Percentiles rank a stretch among this genome's conserved stretches.
phyloP scores from a whole-genome alignment of 2,888 invertebrate species.

The Caenorhabditis parvicauda region DNA sequence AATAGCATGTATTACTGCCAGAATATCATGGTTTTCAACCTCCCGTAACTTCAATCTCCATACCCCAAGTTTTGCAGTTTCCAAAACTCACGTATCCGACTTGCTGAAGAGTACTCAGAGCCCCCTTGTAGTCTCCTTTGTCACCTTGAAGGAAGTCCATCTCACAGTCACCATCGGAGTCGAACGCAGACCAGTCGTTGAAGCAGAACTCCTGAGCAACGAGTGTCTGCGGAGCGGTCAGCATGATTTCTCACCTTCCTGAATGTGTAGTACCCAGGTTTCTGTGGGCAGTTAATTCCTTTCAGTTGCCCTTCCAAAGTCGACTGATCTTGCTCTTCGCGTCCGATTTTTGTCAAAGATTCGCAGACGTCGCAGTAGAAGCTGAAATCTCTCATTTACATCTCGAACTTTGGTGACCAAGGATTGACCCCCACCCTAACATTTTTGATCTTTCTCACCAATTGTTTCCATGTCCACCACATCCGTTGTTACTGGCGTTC shows the following conservation, averaged over 20 bases:
- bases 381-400: constrained; percentile 34
- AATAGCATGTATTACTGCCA: no score
- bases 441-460: constrained; percentile 41
- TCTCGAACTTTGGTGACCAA: background rate
- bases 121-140: constrained; percentile 55
- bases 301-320: constrained; percentile 44
- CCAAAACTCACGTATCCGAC: constrained; percentile 57
- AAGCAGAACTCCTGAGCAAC: constrained; percentile 56
- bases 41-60: no score
- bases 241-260: constrained; percentile 37
- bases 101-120: constrained; percentile 57
- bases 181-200: constrained; percentile 62
- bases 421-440: no score
- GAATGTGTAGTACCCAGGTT: constrained; percentile 56
- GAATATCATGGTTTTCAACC: no score
- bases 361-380: constrained; percentile 62
- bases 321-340: constrained; percentile 18
- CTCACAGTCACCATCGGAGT: constrained; percentile 60
- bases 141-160: constrained; percentile 59
- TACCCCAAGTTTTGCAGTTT: no score
- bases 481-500: constrained; percentile 59
- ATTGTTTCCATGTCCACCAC: constrained; percentile 62
- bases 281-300: constrained; percentile 59
- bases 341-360: constrained; percentile 50
- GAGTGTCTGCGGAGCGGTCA: background rate